phyloP scores from a whole-genome alignment of 1,140 invertebrate genomes.

The Drosophila bipectinata region DNA sequence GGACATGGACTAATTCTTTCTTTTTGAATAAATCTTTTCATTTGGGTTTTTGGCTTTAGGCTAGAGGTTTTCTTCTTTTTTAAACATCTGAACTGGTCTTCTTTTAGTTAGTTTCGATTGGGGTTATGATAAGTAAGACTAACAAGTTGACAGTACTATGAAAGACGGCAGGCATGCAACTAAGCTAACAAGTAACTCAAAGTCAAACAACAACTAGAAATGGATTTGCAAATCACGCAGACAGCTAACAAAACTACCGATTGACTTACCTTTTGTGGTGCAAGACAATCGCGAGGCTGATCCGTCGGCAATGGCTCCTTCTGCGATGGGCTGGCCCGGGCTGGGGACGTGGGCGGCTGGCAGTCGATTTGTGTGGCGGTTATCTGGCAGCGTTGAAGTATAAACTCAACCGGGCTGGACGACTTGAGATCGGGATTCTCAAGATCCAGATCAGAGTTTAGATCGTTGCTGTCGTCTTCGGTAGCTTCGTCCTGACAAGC shows the following conservation, averaged over 20 bases:
- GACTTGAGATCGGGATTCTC: slow-evolving; percentile 41
- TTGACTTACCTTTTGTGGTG: slow-evolving; percentile 75
- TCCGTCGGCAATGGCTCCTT: slow-evolving; percentile 42
- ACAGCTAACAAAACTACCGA: background rate
- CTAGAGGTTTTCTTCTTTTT: background rate
- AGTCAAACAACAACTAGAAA: slow-evolving; percentile 40
- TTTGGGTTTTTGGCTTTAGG: slow-evolving; percentile 12
- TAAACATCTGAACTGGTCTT: slow-evolving; percentile 2
- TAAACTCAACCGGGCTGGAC: slow-evolving; percentile 36
- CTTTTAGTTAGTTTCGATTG: slow-evolving; percentile 28
- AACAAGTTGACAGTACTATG: slow-evolving; percentile 71
- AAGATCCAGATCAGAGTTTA: slow-evolving; percentile 74
- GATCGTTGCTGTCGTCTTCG: slow-evolving; percentile 79
- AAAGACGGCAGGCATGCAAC: slow-evolving; percentile 45
- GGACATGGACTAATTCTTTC: too few relatives aligned
- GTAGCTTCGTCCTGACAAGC: slow-evolving; percentile 62
- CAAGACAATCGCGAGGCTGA: slow-evolving; percentile 79
- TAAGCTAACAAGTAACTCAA: slow-evolving; percentile 27
- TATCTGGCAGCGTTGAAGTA: slow-evolving; percentile 58
- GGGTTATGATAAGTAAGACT: slow-evolving; percentile 42
- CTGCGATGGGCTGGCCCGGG: background rate
- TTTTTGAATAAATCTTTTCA: too few relatives aligned
- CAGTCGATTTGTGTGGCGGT: slow-evolving; percentile 59
- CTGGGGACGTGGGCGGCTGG: slow-evolving; percentile 5
- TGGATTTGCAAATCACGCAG: slow-evolving; percentile 32